Evolutionary conservation across 2,888 invertebrate species (phyloP), one percentile per base, ranked within the genome.

Genomic region (Adelphocoris suturalis): DNA sequence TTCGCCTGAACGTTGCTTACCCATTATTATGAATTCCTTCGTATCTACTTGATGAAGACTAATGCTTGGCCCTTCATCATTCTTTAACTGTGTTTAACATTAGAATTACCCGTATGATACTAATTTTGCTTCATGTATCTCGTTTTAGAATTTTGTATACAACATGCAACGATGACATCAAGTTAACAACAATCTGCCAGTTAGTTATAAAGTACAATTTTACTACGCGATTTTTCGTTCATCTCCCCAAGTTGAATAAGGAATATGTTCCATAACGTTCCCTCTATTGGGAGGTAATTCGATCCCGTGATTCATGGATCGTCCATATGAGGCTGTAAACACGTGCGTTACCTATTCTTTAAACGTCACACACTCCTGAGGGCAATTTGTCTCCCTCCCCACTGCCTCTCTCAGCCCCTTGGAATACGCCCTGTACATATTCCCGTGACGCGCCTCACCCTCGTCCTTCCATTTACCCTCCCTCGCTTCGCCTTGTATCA

Each of bases 271-370:
- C 19, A 57, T 57, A 57, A 57, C 16, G 16, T 57, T n/a, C 19
- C n/a, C 57, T 1, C 16, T 2, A 16, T 57, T 57, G n/a, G 57
- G 57, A 16, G 46, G 81, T 81, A 81, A 84, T 84, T 47, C 55
- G 55, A 84, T 84, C 52, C 55, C 23, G 27, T 84, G 84, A 84
- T 84, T 84, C 84, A 84, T 84, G 84, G 48, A 52, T 27, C 48
- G 55, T 23, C 27, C 27, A 27, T 52, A 55, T 55, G 57, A 61
- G 14, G 28, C 57, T 13, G 85, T 28, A 57, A 85, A 61, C 85
- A 85, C 85, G 85, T 85, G 85, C 37, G 85, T 57, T 61, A 28
- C 57, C 85, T 57, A 61, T 85, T 61, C 85, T 61, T 55, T 61
- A 57, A 85, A 57, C 57, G 57, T 61, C 57, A 61, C 37, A 84